Percentiles rank a stretch among this genome's conserved stretches.
These are phyloP conservation scores for Limosa lapponica DNA, from an alignment of 2,797 vertebrate species.

Conservation along the genomic window DNA sequence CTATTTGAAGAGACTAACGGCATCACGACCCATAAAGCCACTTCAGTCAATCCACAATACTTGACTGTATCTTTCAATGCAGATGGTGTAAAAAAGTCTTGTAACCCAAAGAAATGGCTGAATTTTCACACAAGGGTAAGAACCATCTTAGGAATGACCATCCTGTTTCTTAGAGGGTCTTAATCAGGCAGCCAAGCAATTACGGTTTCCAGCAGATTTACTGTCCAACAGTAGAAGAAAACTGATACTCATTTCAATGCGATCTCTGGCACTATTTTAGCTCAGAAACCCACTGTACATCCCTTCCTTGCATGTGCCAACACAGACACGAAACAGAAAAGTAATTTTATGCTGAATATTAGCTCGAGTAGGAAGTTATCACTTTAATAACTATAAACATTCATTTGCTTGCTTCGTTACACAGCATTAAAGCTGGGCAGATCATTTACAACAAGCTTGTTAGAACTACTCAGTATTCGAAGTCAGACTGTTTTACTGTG, in stretches of 20 bases:
- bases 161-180: accelerated
- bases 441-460: not conserved
- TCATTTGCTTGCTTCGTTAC: slow-evolving; percentile 66
- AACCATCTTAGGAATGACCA: not conserved
- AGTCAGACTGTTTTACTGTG: not conserved
- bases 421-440: slow-evolving; percentile 54
- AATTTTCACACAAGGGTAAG: accelerated
- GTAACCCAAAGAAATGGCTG: not conserved
- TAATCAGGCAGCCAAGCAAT: not conserved
- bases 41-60: accelerated
- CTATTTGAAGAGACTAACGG: accelerated
- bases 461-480: not conserved
- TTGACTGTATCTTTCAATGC: accelerated
- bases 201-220: not conserved
- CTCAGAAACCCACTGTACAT: accelerated
- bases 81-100: not conserved
- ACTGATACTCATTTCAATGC: accelerated
- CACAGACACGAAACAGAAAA: not conserved
- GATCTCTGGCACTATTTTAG: not conserved
- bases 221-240: not conserved
- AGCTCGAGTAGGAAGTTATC: slow-evolving; percentile 35
- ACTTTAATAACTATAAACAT: slow-evolving; percentile 65
- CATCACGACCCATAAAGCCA: not conserved
- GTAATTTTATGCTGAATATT: not conserved
- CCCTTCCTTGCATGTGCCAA: not conserved